These are phyloP conservation scores for Mythimna ferrago DNA, from an alignment of 2,888 invertebrate species.

Conservation along the genomic window DNA sequence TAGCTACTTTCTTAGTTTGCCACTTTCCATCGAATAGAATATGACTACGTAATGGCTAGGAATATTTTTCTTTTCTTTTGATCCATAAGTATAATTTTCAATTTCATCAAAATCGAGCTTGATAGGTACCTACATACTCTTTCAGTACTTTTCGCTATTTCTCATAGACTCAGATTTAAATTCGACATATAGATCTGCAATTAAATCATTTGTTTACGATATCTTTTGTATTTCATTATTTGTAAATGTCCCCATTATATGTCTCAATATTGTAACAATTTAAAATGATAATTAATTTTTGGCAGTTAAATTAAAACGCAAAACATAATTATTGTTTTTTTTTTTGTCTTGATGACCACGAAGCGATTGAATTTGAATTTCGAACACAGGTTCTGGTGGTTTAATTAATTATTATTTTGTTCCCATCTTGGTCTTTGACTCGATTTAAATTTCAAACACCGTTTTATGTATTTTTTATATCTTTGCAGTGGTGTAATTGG, in stretches of 20 bases:
- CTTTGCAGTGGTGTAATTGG: slow-evolving; percentile 25
- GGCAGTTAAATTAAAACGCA: slow-evolving; percentile 4
- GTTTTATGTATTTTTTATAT: not conserved
- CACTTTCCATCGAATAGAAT: too few relatives aligned
- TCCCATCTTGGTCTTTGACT: slow-evolving; percentile 4
- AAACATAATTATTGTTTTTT: not conserved
- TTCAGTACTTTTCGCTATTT: too few relatives aligned
- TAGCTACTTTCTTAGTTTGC: too few relatives aligned
- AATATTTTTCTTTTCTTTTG: too few relatives aligned
- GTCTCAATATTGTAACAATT: not conserved
- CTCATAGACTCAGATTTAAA: too few relatives aligned
- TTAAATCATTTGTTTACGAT: not conserved
- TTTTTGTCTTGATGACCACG: too few relatives aligned
- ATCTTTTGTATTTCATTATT: not conserved
- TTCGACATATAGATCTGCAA: not conserved
- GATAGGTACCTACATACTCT: too few relatives aligned
- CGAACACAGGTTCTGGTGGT: too few relatives aligned
- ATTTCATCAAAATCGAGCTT: too few relatives aligned
- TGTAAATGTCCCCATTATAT: not conserved
- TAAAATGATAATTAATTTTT: not conserved
- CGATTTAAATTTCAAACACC: slow-evolving; percentile 26
- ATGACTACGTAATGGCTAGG: too few relatives aligned
- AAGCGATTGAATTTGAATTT: too few relatives aligned
- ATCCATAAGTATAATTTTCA: too few relatives aligned
- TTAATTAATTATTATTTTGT: not conserved